These are phyloP conservation scores for Eudasyphora cyanicolor DNA, from an alignment of 2,888 invertebrate genomes.

Conservation along the genomic window DNA sequence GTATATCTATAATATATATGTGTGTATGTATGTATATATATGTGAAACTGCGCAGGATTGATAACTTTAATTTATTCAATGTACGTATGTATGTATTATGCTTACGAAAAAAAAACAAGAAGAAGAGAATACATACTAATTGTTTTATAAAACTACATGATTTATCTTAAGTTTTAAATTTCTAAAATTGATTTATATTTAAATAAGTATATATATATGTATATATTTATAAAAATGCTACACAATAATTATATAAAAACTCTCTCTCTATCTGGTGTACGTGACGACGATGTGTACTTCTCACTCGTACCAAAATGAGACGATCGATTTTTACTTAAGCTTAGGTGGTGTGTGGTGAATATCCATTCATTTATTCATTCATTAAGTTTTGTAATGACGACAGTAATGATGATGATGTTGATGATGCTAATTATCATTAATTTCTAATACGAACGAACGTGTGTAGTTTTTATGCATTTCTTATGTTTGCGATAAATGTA, in stretches of 20 bases:
- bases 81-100: not conserved
- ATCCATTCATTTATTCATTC: too few relatives aligned
- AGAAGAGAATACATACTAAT: not conserved
- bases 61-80: not conserved
- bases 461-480: constrained; percentile 45
- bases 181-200: constrained; percentile 27
- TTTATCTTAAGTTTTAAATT: constrained; percentile 13
- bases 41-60: not conserved
- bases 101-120: not conserved
- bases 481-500: constrained; percentile 75
- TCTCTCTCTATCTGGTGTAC: not conserved
- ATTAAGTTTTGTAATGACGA: too few relatives aligned
- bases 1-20: constrained; percentile 17
- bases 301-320: not conserved
- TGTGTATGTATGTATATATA: constrained; percentile 12
- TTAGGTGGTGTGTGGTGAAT: constrained; percentile 15
- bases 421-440: constrained; percentile 10
- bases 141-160: constrained; percentile 1
- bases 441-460: constrained; percentile 28
- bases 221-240: constrained; percentile 43
- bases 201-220: constrained; percentile 33
- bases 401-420: not conserved
- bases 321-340: constrained; percentile 8
- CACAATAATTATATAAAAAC: constrained; percentile 46
- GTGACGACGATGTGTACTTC: too few relatives aligned